phyloP scores from a whole-genome alignment of 2,113 vertebrate genomes.

The Potamarius usumacintae region DNA sequence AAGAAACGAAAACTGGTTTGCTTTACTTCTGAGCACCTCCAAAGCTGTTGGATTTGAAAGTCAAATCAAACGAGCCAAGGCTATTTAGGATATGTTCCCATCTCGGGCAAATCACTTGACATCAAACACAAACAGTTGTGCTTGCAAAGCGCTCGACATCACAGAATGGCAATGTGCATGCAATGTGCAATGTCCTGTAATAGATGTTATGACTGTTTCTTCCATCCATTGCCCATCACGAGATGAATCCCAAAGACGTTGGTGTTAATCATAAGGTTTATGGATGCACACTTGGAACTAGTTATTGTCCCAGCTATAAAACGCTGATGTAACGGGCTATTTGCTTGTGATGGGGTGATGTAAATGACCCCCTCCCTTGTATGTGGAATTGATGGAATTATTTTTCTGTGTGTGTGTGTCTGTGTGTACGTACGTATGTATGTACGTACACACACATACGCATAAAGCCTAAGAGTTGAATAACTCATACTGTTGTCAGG shows the following conservation, averaged over 20 bases:
- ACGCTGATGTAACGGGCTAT: slow-evolving; percentile 67
- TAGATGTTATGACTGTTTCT: slow-evolving; percentile 10
- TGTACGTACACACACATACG: background rate
- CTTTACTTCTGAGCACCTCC: background rate
- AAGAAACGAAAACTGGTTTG: background rate
- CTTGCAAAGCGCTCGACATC: slow-evolving; percentile 15
- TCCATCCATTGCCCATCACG: background rate
- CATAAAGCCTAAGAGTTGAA: slow-evolving; percentile 45
- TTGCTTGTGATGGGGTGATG: slow-evolving; percentile 70
- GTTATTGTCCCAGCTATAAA: slow-evolving; percentile 70
- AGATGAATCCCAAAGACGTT: slow-evolving; percentile 34
- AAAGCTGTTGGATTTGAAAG: background rate
- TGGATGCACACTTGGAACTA: slow-evolving; percentile 64
- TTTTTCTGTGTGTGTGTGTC: too few relatives aligned
- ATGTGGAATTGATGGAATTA: slow-evolving; percentile 56
- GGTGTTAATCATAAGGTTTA: slow-evolving; percentile 50
- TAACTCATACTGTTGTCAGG: slow-evolving; percentile 62
- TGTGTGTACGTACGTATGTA: background rate
- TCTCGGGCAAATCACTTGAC: slow-evolving; percentile 52
- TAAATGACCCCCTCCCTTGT: slow-evolving; percentile 59
- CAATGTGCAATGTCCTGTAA: slow-evolving; percentile 32
- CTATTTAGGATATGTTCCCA: slow-evolving; percentile 48
- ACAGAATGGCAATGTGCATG: slow-evolving; percentile 9
- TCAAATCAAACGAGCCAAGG: background rate
- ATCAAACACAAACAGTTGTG: slow-evolving; percentile 33